Percentiles rank a stretch among this genome's conserved stretches.
These are phyloP conservation scores for Sarcoramphus papa DNA, from an alignment of 2,797 vertebrate species.

Conservation along the genomic window DNA sequence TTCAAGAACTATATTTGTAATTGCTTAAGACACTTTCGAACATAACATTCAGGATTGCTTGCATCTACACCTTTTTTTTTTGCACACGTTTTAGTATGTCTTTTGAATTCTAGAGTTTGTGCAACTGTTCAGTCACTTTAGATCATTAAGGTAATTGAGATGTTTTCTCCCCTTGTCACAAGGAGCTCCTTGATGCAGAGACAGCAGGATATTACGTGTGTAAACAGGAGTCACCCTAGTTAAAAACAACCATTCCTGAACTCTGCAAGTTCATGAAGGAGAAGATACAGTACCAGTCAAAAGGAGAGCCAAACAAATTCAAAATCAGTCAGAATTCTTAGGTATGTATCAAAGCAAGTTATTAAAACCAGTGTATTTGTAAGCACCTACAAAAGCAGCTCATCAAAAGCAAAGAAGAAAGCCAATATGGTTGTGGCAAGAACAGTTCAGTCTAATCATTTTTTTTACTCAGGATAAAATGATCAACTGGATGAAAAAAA, in stretches of 20 bases:
- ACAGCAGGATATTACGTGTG: background rate
- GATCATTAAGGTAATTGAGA: background rate
- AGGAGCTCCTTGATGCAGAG: background rate
- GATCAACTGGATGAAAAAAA: background rate
- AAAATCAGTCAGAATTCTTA: background rate
- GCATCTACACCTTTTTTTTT: background rate
- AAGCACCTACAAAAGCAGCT: background rate
- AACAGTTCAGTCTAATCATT: background rate
- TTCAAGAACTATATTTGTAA: background rate
- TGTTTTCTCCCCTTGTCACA: background rate
- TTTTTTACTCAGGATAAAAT: background rate
- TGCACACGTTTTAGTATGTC: background rate
- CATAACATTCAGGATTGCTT: background rate
- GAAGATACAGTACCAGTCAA: background rate
- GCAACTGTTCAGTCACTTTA: background rate
- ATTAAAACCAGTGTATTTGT: background rate
- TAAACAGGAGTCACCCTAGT: background rate
- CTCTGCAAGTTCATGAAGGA: background rate
- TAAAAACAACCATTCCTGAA: background rate
- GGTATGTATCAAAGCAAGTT: background rate
- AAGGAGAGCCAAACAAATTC: background rate
- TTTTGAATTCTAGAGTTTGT: background rate
- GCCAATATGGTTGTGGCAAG: accelerated
- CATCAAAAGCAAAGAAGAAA: background rate
- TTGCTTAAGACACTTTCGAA: background rate